Evolutionary conservation across 1,140 invertebrate genomes (phyloP).

Genomic region (Luehdorfia chinensis): DNA sequence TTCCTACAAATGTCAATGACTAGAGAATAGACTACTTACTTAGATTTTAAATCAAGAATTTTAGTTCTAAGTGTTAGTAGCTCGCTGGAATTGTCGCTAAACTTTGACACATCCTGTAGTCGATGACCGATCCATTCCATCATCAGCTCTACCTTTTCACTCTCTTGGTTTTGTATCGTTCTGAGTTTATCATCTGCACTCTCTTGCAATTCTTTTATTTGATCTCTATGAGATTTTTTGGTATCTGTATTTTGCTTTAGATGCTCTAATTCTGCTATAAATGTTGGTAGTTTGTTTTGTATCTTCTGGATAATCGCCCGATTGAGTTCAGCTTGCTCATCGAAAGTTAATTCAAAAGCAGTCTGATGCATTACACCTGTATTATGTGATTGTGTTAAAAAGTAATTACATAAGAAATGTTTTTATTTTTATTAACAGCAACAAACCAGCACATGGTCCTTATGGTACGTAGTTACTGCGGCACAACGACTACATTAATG

Average conservation of each 20-base stretch:
- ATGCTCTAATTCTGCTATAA: conserved; percentile 43
- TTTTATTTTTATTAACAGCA: too few relatives aligned
- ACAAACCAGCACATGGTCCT: too few relatives aligned
- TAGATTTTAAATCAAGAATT: conserved; percentile 60
- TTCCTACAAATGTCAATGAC: too few relatives aligned
- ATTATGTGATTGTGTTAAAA: too few relatives aligned
- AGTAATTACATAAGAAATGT: too few relatives aligned
- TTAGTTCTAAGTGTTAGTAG: conserved; percentile 51
- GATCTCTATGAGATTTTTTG: conserved; percentile 32
- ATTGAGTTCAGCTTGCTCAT: conserved; percentile 61
- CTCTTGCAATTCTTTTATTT: conserved; percentile 47
- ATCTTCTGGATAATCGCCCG: conserved; percentile 54
- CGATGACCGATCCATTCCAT: conserved; percentile 64
- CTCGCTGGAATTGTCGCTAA: conserved; percentile 49
- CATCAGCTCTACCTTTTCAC: conserved; percentile 60
- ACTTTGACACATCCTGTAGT: conserved; percentile 44
- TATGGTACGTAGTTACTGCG: too few relatives aligned
- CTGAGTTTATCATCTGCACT: conserved; percentile 54
- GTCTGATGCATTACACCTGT: conserved; percentile 53
- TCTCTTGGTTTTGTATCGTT: conserved; percentile 52
- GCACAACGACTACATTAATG: too few relatives aligned
- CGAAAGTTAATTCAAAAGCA: conserved; percentile 46
- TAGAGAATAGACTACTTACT: too few relatives aligned
- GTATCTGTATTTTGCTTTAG: conserved; percentile 34
- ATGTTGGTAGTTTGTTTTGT: conserved; percentile 47